Evolutionary conservation across 2,113 vertebrate genomes (phyloP).

Genomic region (Cynoglossus semilaevis): DNA sequence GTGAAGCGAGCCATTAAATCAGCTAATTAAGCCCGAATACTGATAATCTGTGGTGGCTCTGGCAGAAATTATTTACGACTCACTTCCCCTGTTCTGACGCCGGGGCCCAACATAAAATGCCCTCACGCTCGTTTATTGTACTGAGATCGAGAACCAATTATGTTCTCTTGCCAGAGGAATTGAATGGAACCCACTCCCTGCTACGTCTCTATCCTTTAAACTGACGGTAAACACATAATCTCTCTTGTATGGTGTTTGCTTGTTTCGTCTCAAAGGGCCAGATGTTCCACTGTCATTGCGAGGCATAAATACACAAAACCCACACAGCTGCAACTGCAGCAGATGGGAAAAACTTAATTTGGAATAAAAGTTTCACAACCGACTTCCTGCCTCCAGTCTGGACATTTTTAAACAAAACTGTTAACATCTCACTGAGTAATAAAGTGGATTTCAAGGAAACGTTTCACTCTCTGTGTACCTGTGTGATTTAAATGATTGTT

Average conservation of each 20-base stretch:
- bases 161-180: constrained; percentile 14
- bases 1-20: background rate
- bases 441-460: background rate
- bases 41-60: background rate
- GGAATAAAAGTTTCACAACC: background rate
- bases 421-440: background rate
- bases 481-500: no score
- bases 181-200: background rate
- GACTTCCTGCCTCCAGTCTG: background rate
- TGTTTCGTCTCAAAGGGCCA: constrained; percentile 24
- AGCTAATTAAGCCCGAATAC: constrained; percentile 7
- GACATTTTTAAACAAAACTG: background rate
- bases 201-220: constrained; percentile 23
- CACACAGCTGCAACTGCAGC: background rate
- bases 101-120: constrained; percentile 9
- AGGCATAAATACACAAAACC: constrained; percentile 21
- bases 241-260: constrained; percentile 13
- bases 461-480: no score
- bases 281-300: constrained; percentile 24
- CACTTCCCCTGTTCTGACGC: background rate
- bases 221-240: constrained; percentile 29
- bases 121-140: constrained; percentile 8
- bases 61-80: background rate
- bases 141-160: background rate
- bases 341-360: constrained; percentile 3